Base-by-base conservation (phyloP, 2,888 invertebrate genomes). In the Schizaphis graminum region DNA sequence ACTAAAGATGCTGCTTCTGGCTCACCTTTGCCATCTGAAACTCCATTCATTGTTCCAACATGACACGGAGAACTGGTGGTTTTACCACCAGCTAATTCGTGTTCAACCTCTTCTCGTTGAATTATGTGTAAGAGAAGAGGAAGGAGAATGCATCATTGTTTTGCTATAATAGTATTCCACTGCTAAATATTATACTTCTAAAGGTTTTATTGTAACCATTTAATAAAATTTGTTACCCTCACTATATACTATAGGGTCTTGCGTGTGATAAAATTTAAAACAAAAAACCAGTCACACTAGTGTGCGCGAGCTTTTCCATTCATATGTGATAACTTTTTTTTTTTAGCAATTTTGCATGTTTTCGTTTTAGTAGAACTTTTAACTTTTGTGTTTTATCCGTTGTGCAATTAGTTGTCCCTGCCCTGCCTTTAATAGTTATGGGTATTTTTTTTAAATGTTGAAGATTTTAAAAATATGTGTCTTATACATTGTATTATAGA, bases 1-100 rank as follows among this genome's bases (percentile, higher is more conserved):
- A 97, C 97, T 96, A 95, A 95, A 95, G 95, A 95, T 93, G 94
- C 95, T 91, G 94, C 95, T 13, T 95, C 95, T 92, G 90, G 89
- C 41, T 92, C 94, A n/a, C 89, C 92, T 61, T 92, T 85, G 47
- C 89, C 92, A 61, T 49, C 94, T 41, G 94, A 94, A 89, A 26
- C 49, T 91, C 44, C 91, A 49, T 93, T 94, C 24, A 87, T 94
- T 41, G 93, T 93, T 57, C 95, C 95, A 94, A 95, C 95, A 95
- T 95, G 95, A 95, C 95, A 93, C 41, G 90, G 67, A 53, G 94
- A 94, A 61, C 41, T 90, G 91, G 94, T 94, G 94, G 94, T 94
- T 67, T 90, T 94, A 13, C 94, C 94, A n/a, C 94, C 94, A 67
- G 85, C 86, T 87, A 86, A 94, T 28, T 91, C 87, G 13, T 94